Evolutionary conservation across 2,888 invertebrate species (phyloP).

Genomic region (Choristoneura rosaceana): DNA sequence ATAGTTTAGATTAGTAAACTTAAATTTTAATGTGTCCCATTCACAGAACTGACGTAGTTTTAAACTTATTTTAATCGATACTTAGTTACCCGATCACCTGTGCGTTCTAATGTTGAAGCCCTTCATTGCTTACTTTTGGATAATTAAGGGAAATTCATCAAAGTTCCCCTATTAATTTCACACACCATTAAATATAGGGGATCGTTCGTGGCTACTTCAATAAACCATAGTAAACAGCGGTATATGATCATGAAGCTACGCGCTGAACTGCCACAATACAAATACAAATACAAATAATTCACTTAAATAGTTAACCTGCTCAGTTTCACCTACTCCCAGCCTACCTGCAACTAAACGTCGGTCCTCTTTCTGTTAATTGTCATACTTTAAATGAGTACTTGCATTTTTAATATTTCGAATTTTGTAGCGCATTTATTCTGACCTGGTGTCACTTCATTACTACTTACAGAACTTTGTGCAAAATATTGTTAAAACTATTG

Average conservation of each 20-base stretch:
- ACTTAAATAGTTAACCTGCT: not conserved
- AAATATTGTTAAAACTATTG: too few species aligned
- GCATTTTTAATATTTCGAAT: too few species aligned
- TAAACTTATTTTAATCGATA: not conserved
- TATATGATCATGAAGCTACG: not conserved
- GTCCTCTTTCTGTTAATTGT: too few species aligned
- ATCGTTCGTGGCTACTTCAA: slow-evolving; percentile 31
- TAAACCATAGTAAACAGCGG: not conserved
- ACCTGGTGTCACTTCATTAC: too few species aligned
- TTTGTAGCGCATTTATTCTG: too few species aligned
- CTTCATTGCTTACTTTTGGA: slow-evolving; percentile 29
- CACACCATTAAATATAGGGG: slow-evolving; percentile 33
- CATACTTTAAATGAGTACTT: too few species aligned
- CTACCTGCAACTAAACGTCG: too few species aligned
- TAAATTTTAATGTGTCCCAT: not conserved
- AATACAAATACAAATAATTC: not conserved
- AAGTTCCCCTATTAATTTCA: slow-evolving; percentile 40
- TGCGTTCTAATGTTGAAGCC: slow-evolving; percentile 17
- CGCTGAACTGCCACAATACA: not conserved
- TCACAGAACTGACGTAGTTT: not conserved
- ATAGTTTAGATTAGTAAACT: not conserved
- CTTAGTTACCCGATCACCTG: slow-evolving; percentile 15
- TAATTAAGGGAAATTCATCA: slow-evolving; percentile 40
- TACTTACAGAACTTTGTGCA: too few species aligned
- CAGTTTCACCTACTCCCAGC: not conserved